These are phyloP conservation scores for Mustela lutreola DNA, from an alignment of 2,113 vertebrate genomes.

Conservation along the genomic window DNA sequence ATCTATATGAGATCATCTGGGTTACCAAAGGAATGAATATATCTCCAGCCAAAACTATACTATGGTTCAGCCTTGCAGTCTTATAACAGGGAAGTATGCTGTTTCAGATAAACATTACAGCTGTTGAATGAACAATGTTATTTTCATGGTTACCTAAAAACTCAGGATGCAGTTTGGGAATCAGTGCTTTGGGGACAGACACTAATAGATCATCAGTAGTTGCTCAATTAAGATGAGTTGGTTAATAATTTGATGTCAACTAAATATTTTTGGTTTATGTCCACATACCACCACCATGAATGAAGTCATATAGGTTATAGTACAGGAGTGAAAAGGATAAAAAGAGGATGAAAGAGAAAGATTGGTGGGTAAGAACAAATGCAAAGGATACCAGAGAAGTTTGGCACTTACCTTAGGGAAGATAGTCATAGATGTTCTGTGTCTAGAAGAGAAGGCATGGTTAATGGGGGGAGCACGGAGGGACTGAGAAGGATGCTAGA, in stretches of 20 bases:
- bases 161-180: neutral
- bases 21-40: neutral
- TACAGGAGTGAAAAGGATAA: neutral
- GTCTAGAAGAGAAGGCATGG: neutral
- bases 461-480: neutral
- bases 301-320: neutral
- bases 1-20: neutral
- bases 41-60: constrained; percentile 1
- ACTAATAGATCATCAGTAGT: neutral
- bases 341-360: neutral
- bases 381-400: neutral
- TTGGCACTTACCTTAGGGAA: neutral
- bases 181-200: neutral
- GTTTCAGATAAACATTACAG: neutral
- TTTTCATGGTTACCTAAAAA: neutral
- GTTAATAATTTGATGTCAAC: neutral
- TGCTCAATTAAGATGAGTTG: neutral
- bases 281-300: neutral
- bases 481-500: neutral
- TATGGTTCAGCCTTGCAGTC: neutral
- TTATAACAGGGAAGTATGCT: neutral
- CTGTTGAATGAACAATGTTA: neutral
- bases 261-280: neutral
- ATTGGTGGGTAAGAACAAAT: neutral
- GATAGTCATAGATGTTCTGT: neutral